phyloP scores from a whole-genome alignment of 2,113 vertebrate species.

The Zosterops lateralis region DNA sequence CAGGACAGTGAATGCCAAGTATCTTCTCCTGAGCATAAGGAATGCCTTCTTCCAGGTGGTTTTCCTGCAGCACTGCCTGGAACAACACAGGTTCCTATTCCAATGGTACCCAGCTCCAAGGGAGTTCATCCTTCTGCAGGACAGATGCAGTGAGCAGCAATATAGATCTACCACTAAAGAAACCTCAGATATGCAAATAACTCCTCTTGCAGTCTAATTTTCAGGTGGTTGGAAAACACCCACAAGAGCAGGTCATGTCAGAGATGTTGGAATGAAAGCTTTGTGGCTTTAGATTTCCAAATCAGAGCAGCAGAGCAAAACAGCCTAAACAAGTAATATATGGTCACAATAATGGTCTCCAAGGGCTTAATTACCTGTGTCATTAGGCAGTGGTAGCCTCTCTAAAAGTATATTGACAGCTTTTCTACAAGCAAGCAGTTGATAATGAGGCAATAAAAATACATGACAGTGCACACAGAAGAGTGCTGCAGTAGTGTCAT shows the following conservation, averaged over 20 bases:
- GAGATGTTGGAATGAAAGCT: background rate
- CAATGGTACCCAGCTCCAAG: background rate
- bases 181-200: background rate
- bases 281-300: background rate
- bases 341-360: conserved; percentile 37
- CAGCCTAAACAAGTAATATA: background rate
- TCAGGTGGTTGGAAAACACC: background rate
- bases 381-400: conserved; percentile 55
- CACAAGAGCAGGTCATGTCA: background rate
- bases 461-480: background rate
- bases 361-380: conserved; percentile 68
- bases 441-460: conserved; percentile 56
- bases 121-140: background rate
- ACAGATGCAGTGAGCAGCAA: background rate
- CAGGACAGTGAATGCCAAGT: background rate
- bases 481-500: background rate
- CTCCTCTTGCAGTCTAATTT: background rate
- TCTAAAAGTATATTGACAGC: conserved; percentile 52
- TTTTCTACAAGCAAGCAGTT: conserved; percentile 33
- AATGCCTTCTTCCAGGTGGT: background rate
- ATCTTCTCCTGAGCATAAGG: background rate
- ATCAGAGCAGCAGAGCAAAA: background rate
- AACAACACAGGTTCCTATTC: background rate
- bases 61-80: background rate
- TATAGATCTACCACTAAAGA: background rate